Evolutionary conservation across 2,888 invertebrate genomes (phyloP), one percentile per base, ranked within the genome.

Genomic region (Pasiphila rectangulata): DNA sequence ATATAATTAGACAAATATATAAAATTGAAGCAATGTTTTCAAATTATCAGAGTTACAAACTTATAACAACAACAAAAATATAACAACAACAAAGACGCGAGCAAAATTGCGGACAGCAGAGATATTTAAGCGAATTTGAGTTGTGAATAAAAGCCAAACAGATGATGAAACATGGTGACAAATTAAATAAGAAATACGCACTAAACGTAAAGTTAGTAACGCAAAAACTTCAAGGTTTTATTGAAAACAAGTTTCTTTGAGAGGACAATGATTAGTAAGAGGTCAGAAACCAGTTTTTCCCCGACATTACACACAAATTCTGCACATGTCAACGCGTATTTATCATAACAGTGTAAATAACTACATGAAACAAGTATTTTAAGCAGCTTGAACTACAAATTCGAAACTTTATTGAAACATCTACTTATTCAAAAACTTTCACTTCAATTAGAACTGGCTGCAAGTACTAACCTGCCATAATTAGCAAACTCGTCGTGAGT

Each of bases 381-480:
- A 12, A 34, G 12, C 30, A 19, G 9, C n/a, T 41, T 12, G 21
- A 13, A 36, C 4, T 29, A n/a, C 36, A 25, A 35, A 15, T 30
- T 41, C 7, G 20, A 25, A 27, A 27, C 27, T 51, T 40, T 9
- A 19, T 30, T 25, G n/a, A 24, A 44, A 24, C 17, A 17, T 32
- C 2, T 9, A 6, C n/a, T 5, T 9, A 17, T 3, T 19, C 10
- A 6, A 30, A 48, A 67, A 84, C 84, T 84, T 84, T 84, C 84
- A 81, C 85, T 69, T 61, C 0, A n/a, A 10, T 57, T 57, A 66
- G 57, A 51, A 54, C 9, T 36, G 36, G 41, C 49, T 56, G 50
- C 34, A 52, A 56, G 20, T 24, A 27, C 50, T 61, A 72, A 84
- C 85, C 83, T 81, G 79, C 62, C 56, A 57, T 61, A 65, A 63